phyloP scores from a whole-genome alignment of 2,888 invertebrate genomes.

The Xanthia togata region DNA sequence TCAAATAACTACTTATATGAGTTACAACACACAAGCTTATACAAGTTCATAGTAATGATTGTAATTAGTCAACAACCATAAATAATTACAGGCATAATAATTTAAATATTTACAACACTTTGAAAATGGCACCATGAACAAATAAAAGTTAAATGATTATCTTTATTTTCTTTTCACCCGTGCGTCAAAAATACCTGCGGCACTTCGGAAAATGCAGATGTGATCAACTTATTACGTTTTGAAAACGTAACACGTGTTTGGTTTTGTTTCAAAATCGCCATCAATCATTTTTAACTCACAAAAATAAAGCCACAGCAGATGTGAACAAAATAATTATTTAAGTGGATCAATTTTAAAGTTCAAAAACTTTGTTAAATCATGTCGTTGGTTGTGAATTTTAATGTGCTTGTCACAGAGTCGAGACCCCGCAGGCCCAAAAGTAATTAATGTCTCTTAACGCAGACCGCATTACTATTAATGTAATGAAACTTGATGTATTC shows the following conservation, averaged over 20 bases:
- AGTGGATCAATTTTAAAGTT: slow-evolving; percentile 30
- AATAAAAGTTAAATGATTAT: background rate
- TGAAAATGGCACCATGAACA: background rate
- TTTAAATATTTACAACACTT: no score
- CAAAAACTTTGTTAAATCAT: slow-evolving; percentile 28
- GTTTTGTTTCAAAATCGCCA: no score
- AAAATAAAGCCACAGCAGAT: slow-evolving; percentile 21
- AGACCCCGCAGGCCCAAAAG: slow-evolving; percentile 54
- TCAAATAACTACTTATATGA: no score
- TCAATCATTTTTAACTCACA: slow-evolving; percentile 19
- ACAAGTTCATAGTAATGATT: no score
- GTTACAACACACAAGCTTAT: no score
- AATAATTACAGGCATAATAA: no score
- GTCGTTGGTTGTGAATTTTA: slow-evolving; percentile 53
- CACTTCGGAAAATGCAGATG: slow-evolving; percentile 8
- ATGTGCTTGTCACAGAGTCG: slow-evolving; percentile 51
- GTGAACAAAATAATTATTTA: slow-evolving; percentile 26
- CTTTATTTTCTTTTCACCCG: background rate
- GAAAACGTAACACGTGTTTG: no score
- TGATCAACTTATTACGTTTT: no score
- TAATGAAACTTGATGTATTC: slow-evolving; percentile 61
- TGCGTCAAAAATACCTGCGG: background rate
- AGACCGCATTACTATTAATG: slow-evolving; percentile 68
- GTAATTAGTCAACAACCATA: no score
- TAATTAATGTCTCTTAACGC: slow-evolving; percentile 68